Base-by-base conservation (phyloP, 2,113 vertebrate genomes). In the Psammodynastes pulverulentus region DNA sequence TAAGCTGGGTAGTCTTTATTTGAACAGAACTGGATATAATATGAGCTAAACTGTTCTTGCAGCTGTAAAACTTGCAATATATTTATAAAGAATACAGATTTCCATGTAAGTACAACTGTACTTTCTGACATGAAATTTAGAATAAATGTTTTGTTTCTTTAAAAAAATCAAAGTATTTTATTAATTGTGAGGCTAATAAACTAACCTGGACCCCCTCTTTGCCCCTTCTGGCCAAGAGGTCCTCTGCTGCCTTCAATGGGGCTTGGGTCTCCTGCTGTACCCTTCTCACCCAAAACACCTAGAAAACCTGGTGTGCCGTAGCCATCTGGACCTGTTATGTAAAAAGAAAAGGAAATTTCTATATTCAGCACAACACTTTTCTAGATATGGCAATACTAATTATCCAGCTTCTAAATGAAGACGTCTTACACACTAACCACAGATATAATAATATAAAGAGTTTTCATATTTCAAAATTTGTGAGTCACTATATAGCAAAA, bases 191-290 rank as follows among this genome's bases (percentile, higher is more conserved):
- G 8, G 46, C 49, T 51, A 92, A 43, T 52, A 58, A 10, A 95
- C 98, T 95, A 26, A 99, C 99, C 99, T 97, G 85, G 92, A 89
- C 96, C 94, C 91, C 99, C 99, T 91, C 93, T 97, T 48, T 94
- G 97, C 91, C 99, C 99, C 94, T 98, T 98, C 17, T 93, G 95
- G 72, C 99, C 99, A 0, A 86, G 90, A 86, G 91, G 87, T 72
- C 99, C 99, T 3, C 92, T 94, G 43, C 96, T 39, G 34, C 99
- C 99, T 56, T 93, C 87, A 24, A 97, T 92, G 84, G 93, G 97
- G 94, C 98, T 99, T 4, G 98, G 92, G 23, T 98, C 96, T 93
- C 99, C 99, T 0, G 72, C 91, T 8, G 98, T 97, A 92, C 99
- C 99, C 91, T 95, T 98, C 87, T 97, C 96, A 84, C 99, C 99